Evolutionary conservation across 2,113 vertebrate species (phyloP), one percentile per base, ranked within the genome.

Genomic region (Zapus hudsonius): DNA sequence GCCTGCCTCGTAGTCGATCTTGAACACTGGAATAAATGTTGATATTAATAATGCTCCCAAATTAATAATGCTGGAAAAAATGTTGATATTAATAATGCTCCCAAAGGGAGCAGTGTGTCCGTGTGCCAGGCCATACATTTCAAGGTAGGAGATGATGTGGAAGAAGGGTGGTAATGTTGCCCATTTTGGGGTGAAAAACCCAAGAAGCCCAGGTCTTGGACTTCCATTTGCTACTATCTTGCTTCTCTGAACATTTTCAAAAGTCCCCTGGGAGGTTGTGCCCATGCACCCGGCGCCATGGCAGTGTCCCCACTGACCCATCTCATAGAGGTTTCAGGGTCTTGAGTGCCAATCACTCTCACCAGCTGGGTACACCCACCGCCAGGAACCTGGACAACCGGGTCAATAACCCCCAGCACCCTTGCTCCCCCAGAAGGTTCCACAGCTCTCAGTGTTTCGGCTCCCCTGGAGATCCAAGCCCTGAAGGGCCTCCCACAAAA

Each of bases 331-430:
- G 29, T 20, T 55, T 59, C n/a, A 7, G 59, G 33, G 3, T 38
- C 72, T 15, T 8, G 20, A 44, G 25, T 29, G 10, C 27, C 67
- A 40, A 2, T 61, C 11, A 7, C 38, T 84, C 64, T 38, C 0
- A 9, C 15, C 22, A 5, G 33, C 66, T 31, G 73, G 42, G 33
- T 1, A 6, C 7, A 6, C 52, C 4, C 0, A 1, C 27, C 17
- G 2, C 40, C 33, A 16, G 11, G 44, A 67, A 38, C 2, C 31
- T 36, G 44, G 47, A 52, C 55, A 31, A 47, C n/a, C 8, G 57
- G 29, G 38, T 1, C 47, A 47, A 22, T 3, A 22, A n/a, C 1
- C 9, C 42, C 57, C 16, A 23, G 57, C 9, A 3, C 8, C 3
- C 4, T 10, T 3, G 7, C 20, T 20, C 7, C 9, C 10, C 59